Evolutionary conservation across 2,888 invertebrate species (phyloP).

Genomic region (Scaptomyza flava): DNA sequence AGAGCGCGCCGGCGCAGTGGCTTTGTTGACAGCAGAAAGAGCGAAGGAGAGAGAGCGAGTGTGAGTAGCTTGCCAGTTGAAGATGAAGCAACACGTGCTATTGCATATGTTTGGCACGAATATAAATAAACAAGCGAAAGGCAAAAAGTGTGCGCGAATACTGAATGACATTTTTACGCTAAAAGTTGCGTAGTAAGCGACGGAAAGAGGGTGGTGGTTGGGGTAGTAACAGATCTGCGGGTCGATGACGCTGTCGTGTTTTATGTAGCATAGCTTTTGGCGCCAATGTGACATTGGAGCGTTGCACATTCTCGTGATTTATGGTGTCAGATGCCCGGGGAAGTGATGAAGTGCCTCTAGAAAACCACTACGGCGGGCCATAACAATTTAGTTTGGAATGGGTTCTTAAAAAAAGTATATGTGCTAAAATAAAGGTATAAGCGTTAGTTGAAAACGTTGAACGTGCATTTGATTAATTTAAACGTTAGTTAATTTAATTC

Average conservation of each 20-base stretch:
- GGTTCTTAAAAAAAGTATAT: not conserved
- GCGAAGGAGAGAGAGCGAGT: not conserved
- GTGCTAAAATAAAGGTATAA: not conserved
- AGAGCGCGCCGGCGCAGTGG: slow-evolving; percentile 65
- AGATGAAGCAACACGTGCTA: slow-evolving; percentile 68
- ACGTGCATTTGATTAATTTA: no score
- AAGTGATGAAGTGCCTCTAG: slow-evolving; percentile 54
- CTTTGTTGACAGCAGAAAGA: slow-evolving; percentile 41
- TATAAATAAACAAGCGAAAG: slow-evolving; percentile 59
- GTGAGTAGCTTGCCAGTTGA: slow-evolving; percentile 10
- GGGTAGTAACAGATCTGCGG: slow-evolving; percentile 11
- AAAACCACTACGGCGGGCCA: not conserved
- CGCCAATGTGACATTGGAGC: slow-evolving; percentile 61
- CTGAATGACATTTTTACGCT: slow-evolving; percentile 73
- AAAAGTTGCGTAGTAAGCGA: slow-evolving; percentile 58
- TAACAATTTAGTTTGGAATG: not conserved
- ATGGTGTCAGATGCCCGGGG: slow-evolving; percentile 53
- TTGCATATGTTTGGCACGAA: slow-evolving; percentile 30
- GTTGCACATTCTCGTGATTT: slow-evolving; percentile 55
- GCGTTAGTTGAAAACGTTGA: not conserved
- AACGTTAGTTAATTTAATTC: not conserved
- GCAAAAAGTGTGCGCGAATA: slow-evolving; percentile 43
- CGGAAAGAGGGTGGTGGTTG: not conserved
- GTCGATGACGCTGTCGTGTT: slow-evolving; percentile 32
- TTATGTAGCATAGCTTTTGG: slow-evolving; percentile 70